Evolutionary conservation across 2,113 vertebrate species (phyloP).

Genomic region (Terrapene triunguis): DNA sequence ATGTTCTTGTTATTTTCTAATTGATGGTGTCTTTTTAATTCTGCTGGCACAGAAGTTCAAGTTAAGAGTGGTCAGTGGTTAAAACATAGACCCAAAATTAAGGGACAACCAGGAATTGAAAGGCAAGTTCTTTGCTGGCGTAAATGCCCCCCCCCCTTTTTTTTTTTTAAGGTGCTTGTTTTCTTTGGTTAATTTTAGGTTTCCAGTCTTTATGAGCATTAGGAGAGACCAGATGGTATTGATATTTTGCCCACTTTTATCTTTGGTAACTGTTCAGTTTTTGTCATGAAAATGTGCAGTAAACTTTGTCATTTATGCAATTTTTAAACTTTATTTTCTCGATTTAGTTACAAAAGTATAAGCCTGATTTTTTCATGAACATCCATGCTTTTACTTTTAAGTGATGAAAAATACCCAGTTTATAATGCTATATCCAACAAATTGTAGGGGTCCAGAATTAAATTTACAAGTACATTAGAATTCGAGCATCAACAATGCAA

Average conservation of each 20-base stretch:
- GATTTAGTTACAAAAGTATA: constrained; percentile 16
- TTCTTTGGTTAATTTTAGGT: constrained; percentile 62
- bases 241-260: constrained; percentile 68
- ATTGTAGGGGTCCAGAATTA: neutral
- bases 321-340: constrained; percentile 48
- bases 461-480: neutral
- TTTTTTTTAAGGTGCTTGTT: constrained; percentile 27
- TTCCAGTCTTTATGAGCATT: constrained; percentile 39
- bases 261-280: constrained; percentile 35
- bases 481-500: neutral
- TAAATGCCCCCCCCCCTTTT: neutral
- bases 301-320: constrained; percentile 5
- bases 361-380: neutral
- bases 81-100: neutral
- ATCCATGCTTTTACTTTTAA: neutral
- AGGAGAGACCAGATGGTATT: constrained; percentile 68
- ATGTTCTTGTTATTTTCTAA: constrained; percentile 7
- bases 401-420: neutral
- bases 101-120: constrained; percentile 24
- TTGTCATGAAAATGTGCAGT: constrained; percentile 70
- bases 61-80: neutral
- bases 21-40: neutral
- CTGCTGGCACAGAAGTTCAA: neutral
- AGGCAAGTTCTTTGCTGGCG: neutral
- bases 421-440: neutral